A percentile compares a stretch with the other conserved stretches of the same genome.
These are phyloP conservation scores for Calameuta idolon DNA, from an alignment of 2,888 invertebrate species.

Conservation along the genomic window DNA sequence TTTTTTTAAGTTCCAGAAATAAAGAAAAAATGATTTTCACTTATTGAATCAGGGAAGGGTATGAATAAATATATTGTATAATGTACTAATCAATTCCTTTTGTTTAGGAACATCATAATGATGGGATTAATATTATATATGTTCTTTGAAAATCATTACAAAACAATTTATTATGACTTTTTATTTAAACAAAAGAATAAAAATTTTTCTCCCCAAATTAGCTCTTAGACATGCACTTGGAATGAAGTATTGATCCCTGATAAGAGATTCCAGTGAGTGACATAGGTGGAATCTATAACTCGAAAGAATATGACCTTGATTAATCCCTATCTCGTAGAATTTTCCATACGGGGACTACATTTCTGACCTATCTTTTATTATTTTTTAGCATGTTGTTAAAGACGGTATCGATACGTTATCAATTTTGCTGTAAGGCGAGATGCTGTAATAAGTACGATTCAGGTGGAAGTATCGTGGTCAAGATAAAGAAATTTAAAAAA, in stretches of 20 bases:
- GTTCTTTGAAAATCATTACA: background rate
- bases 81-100: background rate
- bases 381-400: background rate
- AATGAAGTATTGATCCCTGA: constrained; percentile 4
- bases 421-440: no score
- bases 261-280: background rate
- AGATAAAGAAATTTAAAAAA: background rate
- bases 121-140: background rate
- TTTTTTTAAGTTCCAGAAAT: background rate
- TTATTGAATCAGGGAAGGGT: background rate
- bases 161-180: constrained; percentile 5
- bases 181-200: background rate
- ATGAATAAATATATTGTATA: background rate
- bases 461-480: background rate
- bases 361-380: background rate
- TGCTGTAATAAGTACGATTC: background rate
- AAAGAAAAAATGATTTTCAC: background rate
- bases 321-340: background rate
- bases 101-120: background rate
- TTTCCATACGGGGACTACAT: background rate
- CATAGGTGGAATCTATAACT: background rate
- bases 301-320: background rate
- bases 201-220: background rate
- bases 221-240: background rate
- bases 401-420: background rate